Base-by-base conservation (phyloP, 1,140 invertebrate genomes). In the Drosophila grimshawi region DNA sequence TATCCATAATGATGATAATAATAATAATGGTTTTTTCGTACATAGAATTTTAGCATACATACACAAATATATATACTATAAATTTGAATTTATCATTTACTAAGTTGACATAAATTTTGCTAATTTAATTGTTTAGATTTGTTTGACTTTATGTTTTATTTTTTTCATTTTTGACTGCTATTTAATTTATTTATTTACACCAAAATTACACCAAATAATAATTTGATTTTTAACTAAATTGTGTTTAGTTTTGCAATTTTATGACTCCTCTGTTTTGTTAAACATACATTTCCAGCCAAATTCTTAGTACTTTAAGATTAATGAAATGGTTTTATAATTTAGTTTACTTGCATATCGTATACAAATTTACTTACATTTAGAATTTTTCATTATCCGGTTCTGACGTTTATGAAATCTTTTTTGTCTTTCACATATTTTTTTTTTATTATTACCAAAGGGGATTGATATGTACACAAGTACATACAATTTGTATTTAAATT, bases 101-200 rank as follows among this genome's bases (percentile, higher is more conserved):
- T 86, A 86, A 86, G 85, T 86, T 88, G 83, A 88, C 83, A 86
- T 88, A 86, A 86, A 86, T 86, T 86, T 86, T 80, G 80, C 83
- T 86, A 86, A 86, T 83, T 82, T 83, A 73, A 82, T 88, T 82
- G 37, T 39, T 78, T 83, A 61, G 61, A 67, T 73, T 52, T 76
- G 52, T 80, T 49, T 73, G 48, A 49, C 39, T 63, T 69, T 30
- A 19, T 19, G 46, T 59, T 53, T 66, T 51, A 45, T 60, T 39
- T 51, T 49, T 55, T 46, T 51, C 43, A 29, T 69, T 10, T 57
- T 49, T 65, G 49, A 30, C 62, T 65, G 53, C 76, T 79, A 52
- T 35, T 59, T 32, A 27, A 51, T 73, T 60, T 68, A 48, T 45
- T 80, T 88, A 88, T 86, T 78, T 89, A 88, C 83, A 88, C 73